phyloP scores from a whole-genome alignment of 2,113 vertebrate genomes.

The Melozone crissalis region DNA sequence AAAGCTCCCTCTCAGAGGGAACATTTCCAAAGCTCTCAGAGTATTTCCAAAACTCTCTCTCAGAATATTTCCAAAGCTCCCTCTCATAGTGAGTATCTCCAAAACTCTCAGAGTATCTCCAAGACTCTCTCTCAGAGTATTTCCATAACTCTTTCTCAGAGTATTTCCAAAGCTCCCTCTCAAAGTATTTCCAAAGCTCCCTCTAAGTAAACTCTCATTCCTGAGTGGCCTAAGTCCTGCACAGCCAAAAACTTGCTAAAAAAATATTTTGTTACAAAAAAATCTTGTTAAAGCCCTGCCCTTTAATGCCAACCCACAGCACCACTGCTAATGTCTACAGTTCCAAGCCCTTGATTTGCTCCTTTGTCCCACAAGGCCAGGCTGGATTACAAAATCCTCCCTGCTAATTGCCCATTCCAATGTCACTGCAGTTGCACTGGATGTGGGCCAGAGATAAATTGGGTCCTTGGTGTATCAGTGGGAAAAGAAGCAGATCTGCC shows the following conservation, averaged over 20 bases:
- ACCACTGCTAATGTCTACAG: neutral
- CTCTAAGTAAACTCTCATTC: neutral
- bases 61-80: neutral
- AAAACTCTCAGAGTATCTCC: neutral
- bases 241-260: neutral
- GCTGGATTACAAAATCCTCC: neutral
- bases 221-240: neutral
- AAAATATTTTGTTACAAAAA: neutral
- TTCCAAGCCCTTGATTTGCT: neutral
- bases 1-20: neutral
- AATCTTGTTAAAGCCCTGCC: neutral
- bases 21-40: neutral
- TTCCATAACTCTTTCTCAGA: neutral
- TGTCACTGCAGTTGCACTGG: neutral
- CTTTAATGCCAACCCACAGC: neutral
- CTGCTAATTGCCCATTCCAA: neutral
- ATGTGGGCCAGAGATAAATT: conserved; percentile 40
- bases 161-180: too few species aligned
- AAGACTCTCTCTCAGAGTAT: neutral
- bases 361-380: neutral
- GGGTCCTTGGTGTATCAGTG: neutral
- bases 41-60: neutral
- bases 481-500: neutral
- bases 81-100: conserved; percentile 75
- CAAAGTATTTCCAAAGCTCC: neutral